Evolutionary conservation across 2,888 invertebrate species (phyloP).

Genomic region (Aquatica leii): DNA sequence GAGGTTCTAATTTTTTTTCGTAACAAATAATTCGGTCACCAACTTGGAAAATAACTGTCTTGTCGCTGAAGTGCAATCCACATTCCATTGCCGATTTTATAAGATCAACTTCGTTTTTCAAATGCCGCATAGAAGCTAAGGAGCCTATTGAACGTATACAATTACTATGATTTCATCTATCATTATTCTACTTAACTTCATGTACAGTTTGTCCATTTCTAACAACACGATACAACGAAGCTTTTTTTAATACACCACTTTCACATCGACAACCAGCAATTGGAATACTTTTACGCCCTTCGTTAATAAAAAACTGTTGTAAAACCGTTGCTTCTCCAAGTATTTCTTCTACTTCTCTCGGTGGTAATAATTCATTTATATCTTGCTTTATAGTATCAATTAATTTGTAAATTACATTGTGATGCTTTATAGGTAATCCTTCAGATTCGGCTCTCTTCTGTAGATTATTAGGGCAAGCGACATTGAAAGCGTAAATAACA

Average conservation of each 20-base stretch:
- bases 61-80: conserved; percentile 80
- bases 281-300: conserved; percentile 79
- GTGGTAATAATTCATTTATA: conserved; percentile 77
- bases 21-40: conserved; percentile 86
- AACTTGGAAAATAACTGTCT: conserved; percentile 68
- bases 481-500: conserved; percentile 90
- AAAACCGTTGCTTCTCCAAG: conserved; percentile 85
- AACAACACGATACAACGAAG: conserved; percentile 72
- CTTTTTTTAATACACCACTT: conserved; percentile 77
- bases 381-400: conserved; percentile 88
- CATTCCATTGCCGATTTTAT: conserved; percentile 90
- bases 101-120: conserved; percentile 85
- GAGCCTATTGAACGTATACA: conserved; percentile 64
- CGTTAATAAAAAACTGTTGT: conserved; percentile 82
- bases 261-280: conserved; percentile 90
- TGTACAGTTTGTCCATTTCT: conserved; percentile 72
- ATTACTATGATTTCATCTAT: background rate
- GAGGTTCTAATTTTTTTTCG: conserved; percentile 68
- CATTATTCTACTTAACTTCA: conserved; percentile 67
- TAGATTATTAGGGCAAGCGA: conserved; percentile 64
- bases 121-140: conserved; percentile 83
- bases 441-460: conserved; percentile 63
- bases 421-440: conserved; percentile 70
- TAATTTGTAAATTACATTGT: conserved; percentile 93
- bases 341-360: conserved; percentile 76